Evolutionary conservation across 2,888 invertebrate species (phyloP), one percentile per base, ranked within the genome.

Genomic region (Stictocephala bisonia): DNA sequence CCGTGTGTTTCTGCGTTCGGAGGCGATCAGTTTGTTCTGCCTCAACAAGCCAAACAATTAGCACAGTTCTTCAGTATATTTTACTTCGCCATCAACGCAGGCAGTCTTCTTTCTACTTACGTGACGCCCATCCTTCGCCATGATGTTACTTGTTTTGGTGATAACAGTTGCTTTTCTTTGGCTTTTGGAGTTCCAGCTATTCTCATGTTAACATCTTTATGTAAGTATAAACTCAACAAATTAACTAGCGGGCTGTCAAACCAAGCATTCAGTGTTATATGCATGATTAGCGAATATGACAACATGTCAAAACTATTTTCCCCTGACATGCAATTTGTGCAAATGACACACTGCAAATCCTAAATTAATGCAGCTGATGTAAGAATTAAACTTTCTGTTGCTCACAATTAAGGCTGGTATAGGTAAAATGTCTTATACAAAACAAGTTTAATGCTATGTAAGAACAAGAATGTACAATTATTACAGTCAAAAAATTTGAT

Each of bases 1-100:
- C 93, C 94, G 0, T 93, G 93, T 82, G 93, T 94, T 0, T 86
- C 91, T 0, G 90, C 94, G 0, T 94, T 94, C 82, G 94, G 93
- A 3, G 94, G 93, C 0, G 93, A 94, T 83, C 94, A 93, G 82
- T 92, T 93, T 80, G 83, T 84, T 13, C 80, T 90, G 44, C 89
- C 90, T 0, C 85, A 87, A 56, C 90, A 93, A 84, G 86, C 89
- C n/a, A 86, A 86, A 75, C 88, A 90, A 80, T 84, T 92, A 50
- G 87, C 88, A 0, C 84, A 88, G 35, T 94, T 92, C 84, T 94
- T 94, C 83, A 93, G 92, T 18, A 83, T 93, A 2, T 90, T 93
- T 80, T 94, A 94, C 83, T 91, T 93, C 81, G 84, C 86, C 4
- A 84, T 89, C 72, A 89, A 89, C 80, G 82, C 86, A 2, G 94